phyloP scores from a whole-genome alignment of 2,888 invertebrate genomes.

The Anarsia innoxiella region DNA sequence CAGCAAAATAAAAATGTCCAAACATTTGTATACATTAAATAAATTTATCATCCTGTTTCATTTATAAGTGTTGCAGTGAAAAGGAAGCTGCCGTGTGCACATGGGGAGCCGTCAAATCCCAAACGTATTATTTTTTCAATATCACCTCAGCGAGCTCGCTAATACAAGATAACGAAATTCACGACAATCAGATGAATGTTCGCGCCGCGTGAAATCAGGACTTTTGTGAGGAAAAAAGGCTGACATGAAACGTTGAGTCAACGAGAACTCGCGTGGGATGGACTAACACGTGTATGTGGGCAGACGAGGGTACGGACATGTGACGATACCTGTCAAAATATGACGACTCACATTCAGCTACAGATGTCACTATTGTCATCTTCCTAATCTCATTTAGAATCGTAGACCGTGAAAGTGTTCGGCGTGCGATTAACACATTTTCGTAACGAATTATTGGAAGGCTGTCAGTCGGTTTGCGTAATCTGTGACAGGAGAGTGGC shows the following conservation, averaged over 20 bases:
- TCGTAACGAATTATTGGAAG: constrained; percentile 71
- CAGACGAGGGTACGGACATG: constrained; percentile 56
- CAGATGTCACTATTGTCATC: constrained; percentile 71
- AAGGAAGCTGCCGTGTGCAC: constrained; percentile 70
- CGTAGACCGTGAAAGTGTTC: constrained; percentile 67
- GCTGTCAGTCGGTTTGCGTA: constrained; percentile 71
- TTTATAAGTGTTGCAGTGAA: constrained; percentile 57
- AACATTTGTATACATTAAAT: constrained; percentile 75
- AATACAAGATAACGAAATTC: constrained; percentile 70
- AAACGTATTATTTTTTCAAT: constrained; percentile 73
- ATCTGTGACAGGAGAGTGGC: constrained; percentile 73
- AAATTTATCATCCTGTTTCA: constrained; percentile 72
- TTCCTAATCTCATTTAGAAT: constrained; percentile 67
- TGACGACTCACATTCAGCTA: constrained; percentile 65
- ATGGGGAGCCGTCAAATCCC: constrained; percentile 72
- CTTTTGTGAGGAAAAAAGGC: constrained; percentile 57
- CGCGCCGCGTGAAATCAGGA: constrained; percentile 73
- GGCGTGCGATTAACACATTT: constrained; percentile 69
- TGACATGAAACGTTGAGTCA: constrained; percentile 39
- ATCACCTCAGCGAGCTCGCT: constrained; percentile 57
- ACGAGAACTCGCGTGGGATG: constrained; percentile 46
- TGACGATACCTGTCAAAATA: constrained; percentile 73
- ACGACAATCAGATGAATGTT: constrained; percentile 71
- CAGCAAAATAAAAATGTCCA: constrained; percentile 75
- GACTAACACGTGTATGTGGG: constrained; percentile 69